Conservation (phyloP, 2,113 vertebrate genomes). For the Etheostoma cragini region DNA sequence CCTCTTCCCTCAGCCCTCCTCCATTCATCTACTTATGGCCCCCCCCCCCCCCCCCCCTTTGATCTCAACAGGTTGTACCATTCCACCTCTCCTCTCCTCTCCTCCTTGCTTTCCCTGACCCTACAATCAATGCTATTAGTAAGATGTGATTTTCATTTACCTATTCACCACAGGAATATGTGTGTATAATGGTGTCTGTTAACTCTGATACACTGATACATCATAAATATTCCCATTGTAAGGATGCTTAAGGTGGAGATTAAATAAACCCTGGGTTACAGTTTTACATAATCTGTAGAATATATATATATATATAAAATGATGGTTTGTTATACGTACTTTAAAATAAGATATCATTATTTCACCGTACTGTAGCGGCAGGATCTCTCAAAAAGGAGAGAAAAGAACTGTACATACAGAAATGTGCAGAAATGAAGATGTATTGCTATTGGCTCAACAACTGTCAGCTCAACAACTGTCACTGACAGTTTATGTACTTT, state of each 20-base stretch:
- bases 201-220: slow-evolving; percentile 43
- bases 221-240: slow-evolving; percentile 15
- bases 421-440: slow-evolving; percentile 29
- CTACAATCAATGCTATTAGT: slow-evolving; percentile 67
- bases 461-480: slow-evolving; percentile 36
- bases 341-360: neutral
- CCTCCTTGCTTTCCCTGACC: slow-evolving; percentile 5
- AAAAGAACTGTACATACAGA: neutral
- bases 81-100: neutral
- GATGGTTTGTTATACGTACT: neutral
- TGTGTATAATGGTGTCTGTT: slow-evolving; percentile 66
- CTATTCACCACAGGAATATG: slow-evolving; percentile 82
- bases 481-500: slow-evolving; percentile 54
- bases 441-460: slow-evolving; percentile 27
- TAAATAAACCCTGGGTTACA: neutral
- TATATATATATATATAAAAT: slow-evolving; percentile 1
- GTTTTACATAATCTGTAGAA: neutral
- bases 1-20: slow-evolving; percentile 23
- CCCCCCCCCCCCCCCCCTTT: neutral
- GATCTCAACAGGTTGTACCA: slow-evolving; percentile 4
- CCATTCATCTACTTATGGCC: slow-evolving; percentile 20
- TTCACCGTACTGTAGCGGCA: neutral
- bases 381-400: neutral
- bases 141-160: slow-evolving; percentile 84
- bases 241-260: neutral